Base-by-base conservation (phyloP, 2,797 vertebrate genomes). In the Chrysocyon brachyurus region DNA sequence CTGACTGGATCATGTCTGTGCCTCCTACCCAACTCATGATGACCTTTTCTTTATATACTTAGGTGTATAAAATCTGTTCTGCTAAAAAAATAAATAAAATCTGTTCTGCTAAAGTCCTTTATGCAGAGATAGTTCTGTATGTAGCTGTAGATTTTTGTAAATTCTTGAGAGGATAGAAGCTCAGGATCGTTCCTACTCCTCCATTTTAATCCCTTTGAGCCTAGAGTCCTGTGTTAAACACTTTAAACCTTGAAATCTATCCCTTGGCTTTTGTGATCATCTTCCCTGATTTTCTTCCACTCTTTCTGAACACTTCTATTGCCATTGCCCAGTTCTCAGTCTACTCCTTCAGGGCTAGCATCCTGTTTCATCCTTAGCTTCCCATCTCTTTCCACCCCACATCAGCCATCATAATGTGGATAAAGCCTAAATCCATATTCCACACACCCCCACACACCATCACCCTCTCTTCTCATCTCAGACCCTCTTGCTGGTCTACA, bases 221-320 rank as follows among this genome's bases (percentile, higher is more conserved):
- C 49, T 28, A 78, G 1, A 52, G 77, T 79, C 70, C 52, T 33
- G 31, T 56, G 21, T 85, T 49, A 92, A 56, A 49, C 31, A 59
- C 31, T 21, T 86, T 46, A 89, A 72, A 91, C n/a, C 12, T 56
- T 87, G 36, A 88, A 82, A 36, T 61, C 36, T 59, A 17, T 63
- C 59, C 28, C 40, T 79, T 79, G n/a, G 26, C 68, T 96, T 95
- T 92, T 84, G 52, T 88, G 28, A 57, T 31, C 54, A 2, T 78
- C 56, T 96, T 68, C 36, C 73, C 54, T 66, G 49, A 57, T 61
- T 90, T 95, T 85, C 70, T 85, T 66, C 64, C 49, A 52, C 14
- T 70, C 70, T 93, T 96, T 91, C 93, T 96, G 49, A 56, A 31
- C 56, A 56, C 19, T 81, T 17, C 56, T 31, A 54, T 88, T 19